Evolutionary conservation across 2,888 invertebrate genomes (phyloP), one percentile per base, ranked within the genome.

Genomic region (Scaptomyza reducta): DNA sequence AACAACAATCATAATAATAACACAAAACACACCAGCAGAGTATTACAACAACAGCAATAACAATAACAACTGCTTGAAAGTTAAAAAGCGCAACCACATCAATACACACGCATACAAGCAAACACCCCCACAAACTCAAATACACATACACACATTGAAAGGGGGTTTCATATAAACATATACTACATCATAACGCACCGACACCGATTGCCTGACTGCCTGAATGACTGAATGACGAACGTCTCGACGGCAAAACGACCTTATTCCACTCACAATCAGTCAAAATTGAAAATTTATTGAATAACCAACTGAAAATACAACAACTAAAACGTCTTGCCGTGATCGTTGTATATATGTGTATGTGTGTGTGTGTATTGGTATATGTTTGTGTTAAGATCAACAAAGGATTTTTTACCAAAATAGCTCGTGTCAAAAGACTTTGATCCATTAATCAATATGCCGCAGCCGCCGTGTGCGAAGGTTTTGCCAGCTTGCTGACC

Each of bases 371-470:
- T 58, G 42, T 65, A n/a, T n/a, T 47, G 53, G 45, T 46, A 31
- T 78, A 59, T 69, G 69, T 85, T 73, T 90, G 82, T 89, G 87
- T 87, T 88, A 89, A 90, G 89, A 89, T 89, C 91, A 90, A 91
- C 91, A 90, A 91, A 89, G 89, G 90, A 89, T 87, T 90, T 85
- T 79, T 87, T 86, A 87, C 89, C 87, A 88, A 90, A 90, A 90
- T 90, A 90, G 90, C 91, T 90, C 90, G 90, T 91, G 91, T 91
- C 91, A 90, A 90, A 90, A 90, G 91, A 87, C 91, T 90, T 91
- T 90, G 90, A 91, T 90, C 91, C 91, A 90, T 91, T 90, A 90
- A 90, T 90, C 91, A 90, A 89, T 90, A 87, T 89, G 90, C 88
- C 83, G 88, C 84, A 63, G 80, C 73, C 74, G 78, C 78, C 68